These are phyloP conservation scores for Epistrophe eligans DNA, from an alignment of 2,888 invertebrate species.

Conservation along the genomic window DNA sequence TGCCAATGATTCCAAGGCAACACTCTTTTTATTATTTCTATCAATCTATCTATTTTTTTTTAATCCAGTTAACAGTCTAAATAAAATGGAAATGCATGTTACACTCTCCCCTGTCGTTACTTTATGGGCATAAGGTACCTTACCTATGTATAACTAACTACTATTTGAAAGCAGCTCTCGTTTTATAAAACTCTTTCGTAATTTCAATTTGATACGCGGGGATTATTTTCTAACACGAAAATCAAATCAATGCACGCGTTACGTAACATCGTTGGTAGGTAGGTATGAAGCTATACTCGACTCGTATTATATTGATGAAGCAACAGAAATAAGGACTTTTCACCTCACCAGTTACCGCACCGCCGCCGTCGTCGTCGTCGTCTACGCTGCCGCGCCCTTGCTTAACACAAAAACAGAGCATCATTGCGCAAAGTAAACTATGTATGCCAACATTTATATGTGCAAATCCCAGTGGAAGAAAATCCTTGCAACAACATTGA, in stretches of 20 bases:
- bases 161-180: slow-evolving; percentile 6
- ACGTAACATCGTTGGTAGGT: slow-evolving; percentile 45
- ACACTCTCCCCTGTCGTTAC: slow-evolving; percentile 14
- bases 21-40: slow-evolving; percentile 38
- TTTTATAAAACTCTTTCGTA: slow-evolving; percentile 53
- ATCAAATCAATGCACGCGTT: slow-evolving; percentile 73
- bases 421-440: slow-evolving; percentile 36
- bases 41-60: slow-evolving; percentile 25
- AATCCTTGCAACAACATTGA: slow-evolving; percentile 51
- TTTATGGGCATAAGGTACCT: background rate
- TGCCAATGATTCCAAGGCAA: slow-evolving; percentile 52
- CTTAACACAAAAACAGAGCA: slow-evolving; percentile 13
- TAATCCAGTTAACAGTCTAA: slow-evolving; percentile 68
- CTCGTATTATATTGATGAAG: slow-evolving; percentile 23
- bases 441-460: slow-evolving; percentile 16
- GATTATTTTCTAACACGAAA: slow-evolving; percentile 72
- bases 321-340: slow-evolving; percentile 46
- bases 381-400: background rate
- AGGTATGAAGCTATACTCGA: background rate
- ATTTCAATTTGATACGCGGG: slow-evolving; percentile 73
- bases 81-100: slow-evolving; percentile 56
- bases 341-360: slow-evolving; percentile 17
- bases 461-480: slow-evolving; percentile 40
- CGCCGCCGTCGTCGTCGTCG: background rate
- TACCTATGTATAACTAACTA: background rate